These are phyloP conservation scores for Homarus gammarus DNA, from an alignment of 2,888 invertebrate species.

Conservation along the genomic window DNA sequence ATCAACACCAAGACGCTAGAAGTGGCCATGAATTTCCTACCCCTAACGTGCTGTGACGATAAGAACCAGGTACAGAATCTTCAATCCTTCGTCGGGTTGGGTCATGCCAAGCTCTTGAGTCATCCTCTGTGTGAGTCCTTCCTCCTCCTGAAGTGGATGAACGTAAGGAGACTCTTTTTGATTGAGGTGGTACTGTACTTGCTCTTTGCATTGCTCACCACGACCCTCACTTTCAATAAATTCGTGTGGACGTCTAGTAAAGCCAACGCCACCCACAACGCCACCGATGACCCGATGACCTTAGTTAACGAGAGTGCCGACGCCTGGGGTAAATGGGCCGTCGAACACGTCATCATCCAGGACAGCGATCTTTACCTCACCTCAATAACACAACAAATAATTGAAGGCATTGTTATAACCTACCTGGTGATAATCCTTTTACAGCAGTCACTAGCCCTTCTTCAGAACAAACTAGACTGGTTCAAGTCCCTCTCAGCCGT, in stretches of 20 bases:
- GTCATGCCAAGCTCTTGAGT: constrained; percentile 81
- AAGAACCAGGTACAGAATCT: constrained; percentile 81
- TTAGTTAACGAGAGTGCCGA: neutral
- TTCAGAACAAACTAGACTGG: constrained; percentile 69
- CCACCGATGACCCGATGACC: too few relatives aligned
- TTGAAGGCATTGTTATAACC: constrained; percentile 55
- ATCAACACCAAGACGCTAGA: constrained; percentile 80
- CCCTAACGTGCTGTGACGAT: constrained; percentile 75
- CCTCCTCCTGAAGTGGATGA: constrained; percentile 83
- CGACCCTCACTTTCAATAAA: constrained; percentile 79
- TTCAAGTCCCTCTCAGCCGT: constrained; percentile 66
- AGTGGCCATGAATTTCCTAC: constrained; percentile 81
- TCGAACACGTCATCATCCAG: neutral
- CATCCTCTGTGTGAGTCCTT: constrained; percentile 83
- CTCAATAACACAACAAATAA: neutral
- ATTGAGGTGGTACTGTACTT: constrained; percentile 81
- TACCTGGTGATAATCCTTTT: constrained; percentile 58
- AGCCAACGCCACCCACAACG: neutral
- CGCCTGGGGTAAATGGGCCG: neutral
- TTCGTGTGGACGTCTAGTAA: constrained; percentile 66
- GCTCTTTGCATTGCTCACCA: constrained; percentile 81
- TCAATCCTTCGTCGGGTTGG: constrained; percentile 82
- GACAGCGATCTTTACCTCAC: neutral
- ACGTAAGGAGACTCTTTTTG: constrained; percentile 82
- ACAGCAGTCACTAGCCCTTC: constrained; percentile 60